Conservation (phyloP, 64 coral and sea anemone genomes). For the Montipora capricornis region DNA sequence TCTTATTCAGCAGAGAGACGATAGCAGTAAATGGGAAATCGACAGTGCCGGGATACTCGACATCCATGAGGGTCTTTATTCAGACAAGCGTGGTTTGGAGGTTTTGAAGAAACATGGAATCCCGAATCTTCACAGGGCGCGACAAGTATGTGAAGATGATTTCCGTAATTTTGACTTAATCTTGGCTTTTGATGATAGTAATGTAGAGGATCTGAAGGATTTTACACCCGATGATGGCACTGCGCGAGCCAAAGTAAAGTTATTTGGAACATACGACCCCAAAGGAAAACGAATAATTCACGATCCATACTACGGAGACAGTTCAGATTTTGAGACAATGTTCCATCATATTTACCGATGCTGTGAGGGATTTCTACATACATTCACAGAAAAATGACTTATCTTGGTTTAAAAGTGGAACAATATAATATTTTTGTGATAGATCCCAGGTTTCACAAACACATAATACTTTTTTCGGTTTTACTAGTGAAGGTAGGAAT, state of each 20-base stretch:
- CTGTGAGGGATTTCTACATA: conserved; percentile 72
- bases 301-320: conserved; percentile 86
- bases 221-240: conserved; percentile 61
- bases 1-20: conserved; percentile 64
- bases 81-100: conserved; percentile 62
- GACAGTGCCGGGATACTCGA: conserved; percentile 88
- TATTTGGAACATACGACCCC: conserved; percentile 86
- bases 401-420: too few relatives aligned
- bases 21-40: conserved; percentile 73
- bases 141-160: conserved; percentile 75
- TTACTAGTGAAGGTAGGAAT: too few relatives aligned
- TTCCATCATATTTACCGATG: conserved; percentile 80
- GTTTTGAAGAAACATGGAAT: conserved; percentile 75
- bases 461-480: too few relatives aligned
- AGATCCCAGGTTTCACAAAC: too few relatives aligned
- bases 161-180: conserved; percentile 87
- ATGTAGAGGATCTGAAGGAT: conserved; percentile 83
- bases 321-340: conserved; percentile 78
- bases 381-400: neutral
- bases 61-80: conserved; percentile 64
- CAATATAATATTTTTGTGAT: too few relatives aligned
- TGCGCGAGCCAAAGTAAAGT: conserved; percentile 72
- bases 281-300: conserved; percentile 61
- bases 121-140: conserved; percentile 69
- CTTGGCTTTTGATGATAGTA: conserved; percentile 89